These are phyloP conservation scores for Laodelphax striatellus DNA, from an alignment of 1,140 invertebrate genomes.

Conservation along the genomic window DNA sequence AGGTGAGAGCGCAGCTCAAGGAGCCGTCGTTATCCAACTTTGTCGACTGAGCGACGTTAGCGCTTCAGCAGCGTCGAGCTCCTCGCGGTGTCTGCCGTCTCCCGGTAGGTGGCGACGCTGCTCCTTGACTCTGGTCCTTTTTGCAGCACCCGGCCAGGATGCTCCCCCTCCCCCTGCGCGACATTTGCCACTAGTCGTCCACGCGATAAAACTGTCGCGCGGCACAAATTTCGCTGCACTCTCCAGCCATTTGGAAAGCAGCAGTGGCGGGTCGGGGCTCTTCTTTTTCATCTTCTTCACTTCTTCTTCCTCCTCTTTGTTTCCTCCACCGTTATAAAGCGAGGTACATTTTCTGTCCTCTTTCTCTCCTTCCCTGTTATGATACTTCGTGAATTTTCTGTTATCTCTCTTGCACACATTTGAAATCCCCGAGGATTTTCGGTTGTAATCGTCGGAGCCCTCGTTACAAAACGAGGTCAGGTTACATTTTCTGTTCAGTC, in stretches of 20 bases:
- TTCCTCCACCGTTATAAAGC: too few species aligned
- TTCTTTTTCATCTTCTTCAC: not conserved
- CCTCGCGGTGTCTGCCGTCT: constrained; percentile 36
- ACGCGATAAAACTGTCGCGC: constrained; percentile 51
- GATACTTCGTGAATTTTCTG: too few species aligned
- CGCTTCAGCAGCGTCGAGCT: constrained; percentile 56
- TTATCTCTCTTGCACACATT: too few species aligned
- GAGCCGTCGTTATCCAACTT: not conserved
- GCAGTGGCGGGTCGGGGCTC: constrained; percentile 28
- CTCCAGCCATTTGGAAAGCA: constrained; percentile 53
- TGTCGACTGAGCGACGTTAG: constrained; percentile 39
- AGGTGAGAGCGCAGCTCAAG: too few species aligned
- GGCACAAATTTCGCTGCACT: constrained; percentile 53
- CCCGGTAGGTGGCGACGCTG: not conserved
- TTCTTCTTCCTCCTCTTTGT: constrained; percentile 26
- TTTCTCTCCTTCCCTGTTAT: constrained; percentile 10
- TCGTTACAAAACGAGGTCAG: too few species aligned
- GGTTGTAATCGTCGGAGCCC: too few species aligned
- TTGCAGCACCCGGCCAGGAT: constrained; percentile 1
- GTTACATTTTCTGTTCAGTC: too few species aligned
- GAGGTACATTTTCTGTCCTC: constrained; percentile 12
- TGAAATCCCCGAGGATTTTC: too few species aligned
- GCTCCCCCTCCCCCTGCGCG: not conserved
- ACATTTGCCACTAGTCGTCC: constrained; percentile 31
- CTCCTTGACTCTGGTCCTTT: not conserved